Evolutionary conservation across 2,888 invertebrate genomes (phyloP), one percentile per base, ranked within the genome.

Genomic region (Charanyca ferruginea): DNA sequence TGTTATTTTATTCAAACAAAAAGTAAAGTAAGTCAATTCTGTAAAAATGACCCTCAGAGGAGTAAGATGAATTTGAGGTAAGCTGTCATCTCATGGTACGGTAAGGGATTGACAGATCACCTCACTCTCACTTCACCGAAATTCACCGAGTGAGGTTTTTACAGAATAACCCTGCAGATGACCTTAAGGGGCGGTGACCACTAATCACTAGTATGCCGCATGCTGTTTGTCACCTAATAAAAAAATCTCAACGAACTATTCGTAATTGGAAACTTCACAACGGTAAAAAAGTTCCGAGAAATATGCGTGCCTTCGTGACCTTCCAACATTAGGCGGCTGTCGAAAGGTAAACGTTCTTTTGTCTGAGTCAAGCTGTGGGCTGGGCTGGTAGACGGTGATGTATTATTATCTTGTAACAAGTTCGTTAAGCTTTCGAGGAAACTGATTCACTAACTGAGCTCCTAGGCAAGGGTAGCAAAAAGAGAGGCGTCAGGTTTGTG

Each of bases 401-500:
- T 64, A 57, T 67, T 64, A 66, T 62, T n/a, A 69, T 63, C 73
- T 68, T 64, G 48, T 44, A 44, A 8, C 45, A 16, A 75, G 55
- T 70, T 73, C 54, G 61, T 66, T 66, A 55, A 49, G 53, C 53
- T 73, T 83, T 78, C 79, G 57, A 3, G 25, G 79, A 78, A 83
- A 49, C 51, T 78, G 81, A 83, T 45, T 80, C 75, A 83, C 38
- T 44, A 32, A 42, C 42, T 65, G 18, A 22, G 4, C 8, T 11
- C n/a, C 3, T 23, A 65, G 51, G 59, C 23, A 54, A 62, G 42
- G 25, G 6, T 7, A 11, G 7, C 5, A 11, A 41, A 45, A 41
- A 41, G 2, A 73, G 51, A 77, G 1, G 45, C 4, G 77, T 1
- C 49, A 70, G 41, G 44, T 58, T 6, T 35, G 9, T 9, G 16